Evolutionary conservation across 1,140 invertebrate genomes (phyloP), one percentile per base, ranked within the genome.

Genomic region (Pygmarrhopalites habei): DNA sequence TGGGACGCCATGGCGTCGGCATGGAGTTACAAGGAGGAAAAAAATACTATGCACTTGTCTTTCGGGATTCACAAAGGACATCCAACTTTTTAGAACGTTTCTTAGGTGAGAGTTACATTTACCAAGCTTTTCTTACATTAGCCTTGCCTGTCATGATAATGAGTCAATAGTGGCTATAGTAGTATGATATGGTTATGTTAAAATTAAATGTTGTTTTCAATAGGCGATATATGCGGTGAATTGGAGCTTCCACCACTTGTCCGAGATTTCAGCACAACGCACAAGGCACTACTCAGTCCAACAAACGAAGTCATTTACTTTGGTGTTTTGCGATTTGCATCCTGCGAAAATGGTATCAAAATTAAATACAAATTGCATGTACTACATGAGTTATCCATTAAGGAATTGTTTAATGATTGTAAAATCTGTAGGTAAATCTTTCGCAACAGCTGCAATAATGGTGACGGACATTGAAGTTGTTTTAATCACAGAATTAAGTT

Each of bases 1-100:
- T 70, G 56, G 68, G 68, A 25, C 53, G 65, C 4, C 68, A 70
- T 35, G 68, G 68, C n/a, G 52, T 70, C 19, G 65, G 68, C 10
- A 21, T 70, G 2, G 68, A 70, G 32, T 46, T 67, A 23, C 43
- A 49, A 26, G n/a, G n/a, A n/a, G n/a, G n/a, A n/a, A 47, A 46
- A 30, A 67, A 67, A 52, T 67, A 67, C 30, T 67, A 58, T 63
- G 68, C 68, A 3, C 17, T 70, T 4, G 44, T 70, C 14, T 67
- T 70, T 28, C 44, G 65, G 2, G 68, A 70, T 63, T 62, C 68
- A 0, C 19, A 51, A 39, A 25, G 65, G 29, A 67, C 62, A 28
- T 60, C 59, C 5, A 67, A 62, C 23, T 70, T 70, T 49, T 17
- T 70, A 1, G 65, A 67, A 35, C 63, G 58, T 44, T 70, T 67